Base-by-base conservation (phyloP, 2,113 vertebrate species). In the Verasper variegatus region DNA sequence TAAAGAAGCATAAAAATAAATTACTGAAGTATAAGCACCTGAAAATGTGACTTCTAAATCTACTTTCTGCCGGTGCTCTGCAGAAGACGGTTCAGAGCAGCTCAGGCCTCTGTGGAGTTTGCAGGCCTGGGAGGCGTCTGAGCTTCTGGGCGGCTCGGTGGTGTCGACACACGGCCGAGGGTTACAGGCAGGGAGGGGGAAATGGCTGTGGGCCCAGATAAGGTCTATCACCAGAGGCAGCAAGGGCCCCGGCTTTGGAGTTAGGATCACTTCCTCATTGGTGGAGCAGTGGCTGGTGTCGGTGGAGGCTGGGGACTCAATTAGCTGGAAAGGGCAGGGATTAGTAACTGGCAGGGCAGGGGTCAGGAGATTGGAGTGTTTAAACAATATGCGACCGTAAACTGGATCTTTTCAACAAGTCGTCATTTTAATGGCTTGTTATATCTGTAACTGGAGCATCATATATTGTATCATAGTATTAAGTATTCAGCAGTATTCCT, bases 161-260 rank as follows among this genome's bases (percentile, higher is more conserved):
- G 31, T 54, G 65, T 61, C 24, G 54, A 74, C 73, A 75, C 75
- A 52, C 12, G 15, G 62, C 55, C 3, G 23, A 0, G 24, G 27
- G 59, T 37, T 1, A n/a, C 59, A 57, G 57, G 61, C 52, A 80
- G 90, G 91, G 89, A 91, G 92, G 89, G 60, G 90, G 92, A 93
- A 91, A 77, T 90, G 80, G 89, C 92, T 95, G 94, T 77, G 67
- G 14, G 82, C 71, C 60, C 74, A 91, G 94, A 95, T 95, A 95
- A 94, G 87, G 90, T 93, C 89, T 94, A 94, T 95, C 94, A 88
- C 58, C 11, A 78, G 62, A 65, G 81, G 74, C 91, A 92, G 85
- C 18, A 17, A 64, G 76, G 76, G 68, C 58, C 78, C 23, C 37
- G 47, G 42, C 47, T 51, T 51, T 69, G 66, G 68, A 69, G 57